phyloP scores from a whole-genome alignment of 2,888 invertebrate species.

The Ormyrus labotus region DNA sequence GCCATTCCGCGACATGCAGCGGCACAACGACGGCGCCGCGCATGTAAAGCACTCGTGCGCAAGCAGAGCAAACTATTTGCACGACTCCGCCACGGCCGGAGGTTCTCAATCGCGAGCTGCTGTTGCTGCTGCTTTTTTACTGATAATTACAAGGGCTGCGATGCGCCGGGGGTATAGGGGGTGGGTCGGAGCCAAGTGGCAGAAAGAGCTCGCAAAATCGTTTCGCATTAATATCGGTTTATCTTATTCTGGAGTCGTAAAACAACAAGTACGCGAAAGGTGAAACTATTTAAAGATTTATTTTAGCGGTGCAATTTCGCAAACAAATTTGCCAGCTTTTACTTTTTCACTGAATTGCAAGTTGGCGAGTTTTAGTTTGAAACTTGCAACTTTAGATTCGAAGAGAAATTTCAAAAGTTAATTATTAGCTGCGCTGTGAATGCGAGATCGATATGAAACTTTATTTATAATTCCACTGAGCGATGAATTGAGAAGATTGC shows the following conservation, averaged over 20 bases:
- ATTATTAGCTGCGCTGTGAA: neutral
- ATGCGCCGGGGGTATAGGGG: neutral
- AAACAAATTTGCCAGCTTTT: too few species aligned
- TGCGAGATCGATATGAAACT: neutral
- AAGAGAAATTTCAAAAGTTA: neutral
- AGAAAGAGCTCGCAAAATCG: too few species aligned
- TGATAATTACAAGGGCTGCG: conserved; percentile 24
- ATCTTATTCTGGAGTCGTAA: too few species aligned
- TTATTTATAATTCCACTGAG: neutral
- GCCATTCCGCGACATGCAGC: conserved; percentile 28
- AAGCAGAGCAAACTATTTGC: conserved; percentile 10
- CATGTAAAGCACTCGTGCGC: neutral
- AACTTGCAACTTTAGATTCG: too few species aligned
- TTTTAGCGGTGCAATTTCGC: too few species aligned
- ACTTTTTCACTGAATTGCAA: too few species aligned
- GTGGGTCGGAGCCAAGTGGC: neutral
- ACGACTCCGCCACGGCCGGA: neutral
- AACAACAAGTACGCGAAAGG: too few species aligned
- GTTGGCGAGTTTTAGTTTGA: too few species aligned
- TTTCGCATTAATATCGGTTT: too few species aligned
- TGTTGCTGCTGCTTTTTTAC: conserved; percentile 8
- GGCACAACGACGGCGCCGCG: neutral
- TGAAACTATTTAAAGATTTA: too few species aligned
- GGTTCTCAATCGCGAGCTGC: neutral
- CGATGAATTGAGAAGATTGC: neutral